Percentiles rank a stretch among this genome's conserved stretches.
Evolutionary conservation across 2,113 vertebrate species (phyloP).

Genomic region (Scalopus aquaticus): DNA sequence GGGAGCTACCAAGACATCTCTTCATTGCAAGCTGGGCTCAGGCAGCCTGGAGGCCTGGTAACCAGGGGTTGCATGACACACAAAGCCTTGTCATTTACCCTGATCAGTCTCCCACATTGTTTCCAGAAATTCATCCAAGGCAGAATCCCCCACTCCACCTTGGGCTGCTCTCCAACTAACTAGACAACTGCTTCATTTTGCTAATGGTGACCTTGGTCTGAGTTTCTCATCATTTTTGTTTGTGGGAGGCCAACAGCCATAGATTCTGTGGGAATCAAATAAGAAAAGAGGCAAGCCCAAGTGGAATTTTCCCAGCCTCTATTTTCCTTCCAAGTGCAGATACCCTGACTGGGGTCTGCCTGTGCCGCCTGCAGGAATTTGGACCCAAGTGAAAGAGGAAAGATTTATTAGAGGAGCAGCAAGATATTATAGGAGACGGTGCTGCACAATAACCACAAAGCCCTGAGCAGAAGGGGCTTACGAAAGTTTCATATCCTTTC

Average conservation of each 20-base stretch:
- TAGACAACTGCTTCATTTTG: conserved; percentile 3
- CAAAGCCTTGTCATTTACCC: not conserved
- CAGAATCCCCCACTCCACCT: not conserved
- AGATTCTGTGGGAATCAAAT: not conserved
- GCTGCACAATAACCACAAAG: not conserved
- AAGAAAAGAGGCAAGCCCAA: conserved; percentile 15
- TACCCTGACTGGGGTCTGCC: not conserved
- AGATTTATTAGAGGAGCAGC: not conserved
- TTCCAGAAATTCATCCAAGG: not conserved
- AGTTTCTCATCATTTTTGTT: conserved; percentile 25
- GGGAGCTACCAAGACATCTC: not conserved
- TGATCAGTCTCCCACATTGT: not conserved
- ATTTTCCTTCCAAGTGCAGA: conserved; percentile 9
- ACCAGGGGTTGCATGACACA: not conserved
- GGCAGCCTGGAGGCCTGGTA: not conserved
- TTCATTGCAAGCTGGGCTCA: not conserved
- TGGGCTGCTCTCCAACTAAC: not conserved
- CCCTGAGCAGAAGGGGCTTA: not conserved
- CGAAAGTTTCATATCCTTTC: not conserved
- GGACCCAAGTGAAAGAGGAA: not conserved
- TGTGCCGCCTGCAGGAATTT: not conserved
- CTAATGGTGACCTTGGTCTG: not conserved
- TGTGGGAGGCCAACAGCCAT: not conserved
- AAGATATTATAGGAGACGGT: not conserved
- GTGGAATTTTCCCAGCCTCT: conserved; percentile 28